Evolutionary conservation across 2,888 invertebrate genomes (phyloP).

Genomic region (Drosophila prostipennis): DNA sequence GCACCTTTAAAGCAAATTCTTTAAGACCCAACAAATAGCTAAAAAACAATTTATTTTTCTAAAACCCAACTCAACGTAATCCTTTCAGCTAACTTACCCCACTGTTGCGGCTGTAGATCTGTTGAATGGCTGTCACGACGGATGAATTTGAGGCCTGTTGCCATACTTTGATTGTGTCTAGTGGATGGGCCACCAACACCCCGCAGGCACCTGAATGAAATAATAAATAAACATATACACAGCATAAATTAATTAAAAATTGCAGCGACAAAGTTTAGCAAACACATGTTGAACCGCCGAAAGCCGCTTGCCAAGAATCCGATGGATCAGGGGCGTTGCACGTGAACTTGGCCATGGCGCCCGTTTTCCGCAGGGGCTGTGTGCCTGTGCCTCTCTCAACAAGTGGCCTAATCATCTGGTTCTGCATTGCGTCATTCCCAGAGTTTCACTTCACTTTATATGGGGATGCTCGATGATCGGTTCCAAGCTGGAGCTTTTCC

Average conservation of each 20-base stretch:
- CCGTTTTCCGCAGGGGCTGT: conserved; percentile 15
- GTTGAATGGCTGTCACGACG: conserved; percentile 81
- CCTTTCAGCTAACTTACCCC: conserved; percentile 74
- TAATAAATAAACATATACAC: conserved; percentile 1
- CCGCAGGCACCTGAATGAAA: conserved; percentile 87
- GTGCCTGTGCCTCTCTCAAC: conserved; percentile 36
- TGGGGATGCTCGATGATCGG: conserved; percentile 9
- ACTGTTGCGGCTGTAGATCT: conserved; percentile 83
- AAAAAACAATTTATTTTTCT: not conserved
- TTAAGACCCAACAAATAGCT: not conserved
- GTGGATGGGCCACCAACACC: conserved; percentile 88
- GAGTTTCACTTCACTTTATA: not conserved
- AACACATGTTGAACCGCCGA: conserved; percentile 29
- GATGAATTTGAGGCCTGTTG: conserved; percentile 85
- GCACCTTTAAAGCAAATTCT: not conserved
- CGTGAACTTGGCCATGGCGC: conserved; percentile 79
- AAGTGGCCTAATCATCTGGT: conserved; percentile 51
- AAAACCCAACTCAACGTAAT: conserved; percentile 5
- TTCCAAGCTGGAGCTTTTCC: conserved; percentile 1
- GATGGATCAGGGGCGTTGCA: conserved; percentile 38
- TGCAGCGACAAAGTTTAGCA: conserved; percentile 1
- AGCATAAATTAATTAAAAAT: conserved; percentile 30
- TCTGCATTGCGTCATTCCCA: conserved; percentile 63
- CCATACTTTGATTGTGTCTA: conserved; percentile 90
- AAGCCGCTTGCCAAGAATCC: conserved; percentile 40